These are phyloP conservation scores for Folsomia candida DNA, from an alignment of 2,888 invertebrate species.

Conservation along the genomic window DNA sequence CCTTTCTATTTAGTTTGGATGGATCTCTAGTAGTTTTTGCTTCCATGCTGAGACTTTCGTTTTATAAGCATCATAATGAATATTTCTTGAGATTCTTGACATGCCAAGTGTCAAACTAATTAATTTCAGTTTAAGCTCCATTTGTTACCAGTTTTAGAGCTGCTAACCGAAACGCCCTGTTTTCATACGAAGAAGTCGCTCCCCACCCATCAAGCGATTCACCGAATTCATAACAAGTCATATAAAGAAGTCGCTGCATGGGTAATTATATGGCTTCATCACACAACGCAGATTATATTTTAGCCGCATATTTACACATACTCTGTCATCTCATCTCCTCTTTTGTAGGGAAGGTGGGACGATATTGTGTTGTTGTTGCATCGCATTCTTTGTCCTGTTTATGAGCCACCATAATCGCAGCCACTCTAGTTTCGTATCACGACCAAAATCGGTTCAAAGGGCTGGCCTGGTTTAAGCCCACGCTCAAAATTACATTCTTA, in stretches of 20 bases:
- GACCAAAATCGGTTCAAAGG: slow-evolving; percentile 4
- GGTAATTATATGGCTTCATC: not conserved
- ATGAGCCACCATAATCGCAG: not conserved
- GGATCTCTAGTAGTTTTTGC: too few relatives aligned
- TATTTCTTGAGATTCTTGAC: not conserved
- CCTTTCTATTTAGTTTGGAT: too few relatives aligned
- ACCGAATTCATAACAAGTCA: not conserved
- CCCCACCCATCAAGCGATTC: not conserved
- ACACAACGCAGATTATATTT: too few relatives aligned
- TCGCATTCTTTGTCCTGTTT: not conserved
- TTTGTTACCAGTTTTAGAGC: not conserved
- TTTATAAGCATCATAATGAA: not conserved
- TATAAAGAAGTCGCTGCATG: not conserved
- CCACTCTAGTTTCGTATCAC: not conserved
- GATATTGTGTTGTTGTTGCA: not conserved
- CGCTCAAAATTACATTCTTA: slow-evolving; percentile 6
- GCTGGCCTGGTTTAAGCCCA: slow-evolving; percentile 19
- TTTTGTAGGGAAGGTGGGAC: not conserved
- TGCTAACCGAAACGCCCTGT: not conserved
- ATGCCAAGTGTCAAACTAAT: not conserved
- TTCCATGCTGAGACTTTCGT: too few relatives aligned
- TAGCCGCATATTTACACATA: not conserved
- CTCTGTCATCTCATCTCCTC: slow-evolving; percentile 1
- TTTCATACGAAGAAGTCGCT: not conserved
- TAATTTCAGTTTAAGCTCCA: not conserved